Conservation (phyloP, 2,797 vertebrate genomes). For the Ibycter americanus region DNA sequence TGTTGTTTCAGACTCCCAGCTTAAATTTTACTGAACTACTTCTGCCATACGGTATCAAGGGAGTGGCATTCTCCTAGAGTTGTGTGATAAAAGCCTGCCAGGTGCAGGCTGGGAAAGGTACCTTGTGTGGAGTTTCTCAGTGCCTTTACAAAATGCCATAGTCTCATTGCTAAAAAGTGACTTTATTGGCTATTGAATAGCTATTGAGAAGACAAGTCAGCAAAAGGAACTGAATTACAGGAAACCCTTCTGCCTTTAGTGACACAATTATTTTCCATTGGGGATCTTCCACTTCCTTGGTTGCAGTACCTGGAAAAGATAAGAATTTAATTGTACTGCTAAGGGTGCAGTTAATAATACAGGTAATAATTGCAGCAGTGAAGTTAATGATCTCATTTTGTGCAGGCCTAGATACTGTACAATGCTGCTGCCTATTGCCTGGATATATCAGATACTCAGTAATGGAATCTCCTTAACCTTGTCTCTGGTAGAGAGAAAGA, state of each 20-base stretch:
- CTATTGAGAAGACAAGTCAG: not conserved
- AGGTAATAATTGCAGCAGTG: conserved; percentile 55
- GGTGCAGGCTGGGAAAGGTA: not conserved
- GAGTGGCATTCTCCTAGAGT: not conserved
- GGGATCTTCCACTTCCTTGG: not conserved
- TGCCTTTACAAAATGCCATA: not conserved
- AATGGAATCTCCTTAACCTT: conserved; percentile 14
- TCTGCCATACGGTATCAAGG: not conserved
- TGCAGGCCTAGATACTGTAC: conserved; percentile 12
- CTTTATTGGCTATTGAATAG: not conserved
- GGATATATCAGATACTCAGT: not conserved
- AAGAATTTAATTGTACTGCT: conserved; percentile 49
- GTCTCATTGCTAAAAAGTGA: not conserved
- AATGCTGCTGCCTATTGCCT: not conserved
- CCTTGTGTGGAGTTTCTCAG: not conserved
- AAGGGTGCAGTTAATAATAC: conserved; percentile 48
- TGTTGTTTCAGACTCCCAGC: not conserved
- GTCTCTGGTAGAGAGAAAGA: not conserved
- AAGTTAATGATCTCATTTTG: conserved; percentile 69
- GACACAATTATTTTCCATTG: not conserved
- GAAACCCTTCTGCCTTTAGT: not conserved
- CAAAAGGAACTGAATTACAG: not conserved
- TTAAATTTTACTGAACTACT: not conserved
- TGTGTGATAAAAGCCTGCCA: not conserved
- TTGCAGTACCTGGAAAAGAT: not conserved